Evolutionary conservation across 37 sponge, comb jelly and placozoan species (phyloP), one percentile per base, ranked within the genome.

Genomic region (Lycopodina hypogea): DNA sequence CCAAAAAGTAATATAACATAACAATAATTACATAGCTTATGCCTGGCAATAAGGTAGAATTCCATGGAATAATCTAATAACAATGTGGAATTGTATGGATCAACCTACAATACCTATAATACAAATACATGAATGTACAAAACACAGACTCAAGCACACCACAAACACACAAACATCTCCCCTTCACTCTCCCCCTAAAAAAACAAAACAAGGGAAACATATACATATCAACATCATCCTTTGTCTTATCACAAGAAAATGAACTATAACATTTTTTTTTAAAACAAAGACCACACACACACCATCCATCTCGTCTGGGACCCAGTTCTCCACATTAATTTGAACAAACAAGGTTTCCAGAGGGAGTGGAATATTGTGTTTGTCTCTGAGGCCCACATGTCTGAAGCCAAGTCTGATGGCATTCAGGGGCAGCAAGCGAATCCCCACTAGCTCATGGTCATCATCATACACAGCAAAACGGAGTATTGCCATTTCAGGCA

Each of bases 401-500:
- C 95, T 75, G 83, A 93, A 97, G 2, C 99, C 97, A 22, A 86
- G 83, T 32, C 88, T 51, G 34, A 97, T 76, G 42, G 81, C 69
- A 26, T 84, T 75, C 80, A 97, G 53, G 17, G 98, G 98, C 24
- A 97, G 81, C 3, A 78, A 42, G 22, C 98, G 77, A 79, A 92
- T 95, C 14, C 93, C 95, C 19, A 97, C 37, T 36, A 92, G 18
- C 33, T 81, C 82, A 36, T 75, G 59, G 57, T 78, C 84, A 50
- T 95, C 93, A 74, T 97, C 95, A 30, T 62, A 83, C 9, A 97
- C 96, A 48, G 71, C 79, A 14, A 97, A 58, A 57, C 95, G 63
- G 17, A 97, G 70, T 55, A 97, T 34, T 7, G 95, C 93, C 72
- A 95, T 19, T 64, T 97, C 99, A 28, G 96, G 96, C 2, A 95